Percentiles rank a stretch among this genome's conserved stretches.
phyloP scores from a whole-genome alignment of 2,888 invertebrate species.

The Campaea margaritaria region DNA sequence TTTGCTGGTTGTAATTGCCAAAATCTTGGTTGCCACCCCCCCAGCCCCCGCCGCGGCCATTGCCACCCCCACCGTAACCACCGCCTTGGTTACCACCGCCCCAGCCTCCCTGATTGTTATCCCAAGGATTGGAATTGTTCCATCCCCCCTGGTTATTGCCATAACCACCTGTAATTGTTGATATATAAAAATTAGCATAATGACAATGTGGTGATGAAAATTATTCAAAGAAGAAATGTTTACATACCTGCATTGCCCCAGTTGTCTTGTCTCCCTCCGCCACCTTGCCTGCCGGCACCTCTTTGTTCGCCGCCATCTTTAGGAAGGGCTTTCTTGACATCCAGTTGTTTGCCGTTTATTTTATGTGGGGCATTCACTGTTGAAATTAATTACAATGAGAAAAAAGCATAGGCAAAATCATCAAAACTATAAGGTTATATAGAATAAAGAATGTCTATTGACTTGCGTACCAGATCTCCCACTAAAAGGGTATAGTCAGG shows the following conservation, averaged over 20 bases:
- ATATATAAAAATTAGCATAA: conserved; percentile 31
- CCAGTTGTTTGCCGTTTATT: conserved; percentile 94
- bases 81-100: conserved; percentile 85
- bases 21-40: conserved; percentile 87
- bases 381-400: not conserved
- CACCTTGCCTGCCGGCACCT: conserved; percentile 81
- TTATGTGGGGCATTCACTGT: conserved; percentile 93
- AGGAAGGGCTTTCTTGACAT: conserved; percentile 97
- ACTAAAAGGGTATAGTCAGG: conserved; percentile 60
- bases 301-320: conserved; percentile 89
- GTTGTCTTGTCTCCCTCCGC: conserved; percentile 69
- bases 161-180: conserved; percentile 74
- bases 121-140: conserved; percentile 32
- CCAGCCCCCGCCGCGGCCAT: conserved; percentile 80
- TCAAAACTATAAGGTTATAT: not conserved
- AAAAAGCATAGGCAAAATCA: not conserved
- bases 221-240: not conserved
- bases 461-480: conserved; percentile 79
- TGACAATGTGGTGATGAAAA: conserved; percentile 3
- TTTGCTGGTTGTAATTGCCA: conserved; percentile 92
- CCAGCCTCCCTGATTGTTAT: conserved; percentile 80
- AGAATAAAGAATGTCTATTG: conserved; percentile 62
- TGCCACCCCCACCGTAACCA: conserved; percentile 56
- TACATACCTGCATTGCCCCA: conserved; percentile 63
- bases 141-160: conserved; percentile 82